Evolutionary conservation across 1,140 invertebrate genomes (phyloP), one percentile per base, ranked within the genome.

Genomic region (Tribolium madens): DNA sequence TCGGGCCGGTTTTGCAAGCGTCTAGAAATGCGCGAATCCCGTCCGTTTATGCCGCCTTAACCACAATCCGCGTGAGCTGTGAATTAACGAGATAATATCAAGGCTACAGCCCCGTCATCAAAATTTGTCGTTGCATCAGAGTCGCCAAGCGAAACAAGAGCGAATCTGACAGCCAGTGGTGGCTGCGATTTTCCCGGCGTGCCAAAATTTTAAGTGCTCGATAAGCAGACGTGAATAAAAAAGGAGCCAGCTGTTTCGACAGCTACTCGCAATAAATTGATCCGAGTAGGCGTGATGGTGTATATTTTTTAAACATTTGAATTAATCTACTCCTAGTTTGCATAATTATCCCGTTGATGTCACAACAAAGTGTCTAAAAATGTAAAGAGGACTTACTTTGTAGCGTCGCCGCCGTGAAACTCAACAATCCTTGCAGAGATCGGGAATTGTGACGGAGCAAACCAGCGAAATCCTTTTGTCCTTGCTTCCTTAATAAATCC

Each of bases 391-490:
- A 85, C 87, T 87, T 84, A 92, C 91, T 90, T 87, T 91, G 89
- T 73, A 92, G 84, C 12, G 89, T 89, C 76, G 88, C 85, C 14
- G 90, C 89, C 2, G 91, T 92, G 10, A 90, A 89, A 71, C 89
- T 88, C 71, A 92, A 85, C 31, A 91, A 87, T 78, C 91, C 91
- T 76, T 90, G 88, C 13, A 91, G 86, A 72, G 89, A 89, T 78
- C 87, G 87, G n/a, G 90, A 90, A 77, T 90, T 89, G 79, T 89
- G 88, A 73, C 89, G 87, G 69, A 91, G 87, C 74, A 90, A 82
- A 64, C 86, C 86, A 75, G 89, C 86, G 79, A 90, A 90, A 77
- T 91, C 89, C 36, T 86, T 86, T 75, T 87, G 87, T 13, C 89
- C 90, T 70, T 89, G 88, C 21, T 87, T 86, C 71, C 87, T 87